Evolutionary conservation across 2,797 vertebrate species (phyloP), one percentile per base, ranked within the genome.

Genomic region (Pagetopsis macropterus): DNA sequence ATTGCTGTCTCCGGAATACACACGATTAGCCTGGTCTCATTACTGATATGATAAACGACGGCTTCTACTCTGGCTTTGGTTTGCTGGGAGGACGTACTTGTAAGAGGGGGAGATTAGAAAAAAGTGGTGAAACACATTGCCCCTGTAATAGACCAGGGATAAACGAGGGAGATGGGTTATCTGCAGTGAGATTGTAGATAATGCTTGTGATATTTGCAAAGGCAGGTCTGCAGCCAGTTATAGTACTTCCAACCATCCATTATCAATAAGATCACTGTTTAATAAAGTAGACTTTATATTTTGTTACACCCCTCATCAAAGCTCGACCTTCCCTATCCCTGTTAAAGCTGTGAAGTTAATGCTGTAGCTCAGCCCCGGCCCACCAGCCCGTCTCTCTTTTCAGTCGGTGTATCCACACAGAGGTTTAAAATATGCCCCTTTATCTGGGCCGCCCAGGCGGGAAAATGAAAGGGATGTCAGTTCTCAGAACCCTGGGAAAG

Each of bases 401-500:
- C 79, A 79, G 83, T 84, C 45, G 76, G 77, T 67, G 89, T 91
- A 86, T 92, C 89, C 90, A 89, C 89, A 87, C 91, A 82, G 86
- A 86, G 88, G 84, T 91, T 94, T 92, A 86, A 93, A 94, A 94
- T 90, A 90, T 90, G 90, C 78, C 88, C 89, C 93, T 95, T 95
- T 92, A 94, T 95, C 93, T 94, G 88, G 91, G 92, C 85, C 78
- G 88, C 88, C 91, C 93, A 94, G 93, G 89, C 92, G 80, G 87
- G 91, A 86, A 88, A 92, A 93, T 93, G 88, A 94, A 94, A 94
- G 91, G 89, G 88, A 89, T 87, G 92, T 85, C 89, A 85, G 90
- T 89, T 90, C 92, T 93, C 87, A 93, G 93, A 94, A 93, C 85
- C 90, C 89, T 89, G 93, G 88, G 91, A 94, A 93, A 90, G 88